Base-by-base conservation (phyloP, 1,140 invertebrate species). In the Antheraea pernyi region DNA sequence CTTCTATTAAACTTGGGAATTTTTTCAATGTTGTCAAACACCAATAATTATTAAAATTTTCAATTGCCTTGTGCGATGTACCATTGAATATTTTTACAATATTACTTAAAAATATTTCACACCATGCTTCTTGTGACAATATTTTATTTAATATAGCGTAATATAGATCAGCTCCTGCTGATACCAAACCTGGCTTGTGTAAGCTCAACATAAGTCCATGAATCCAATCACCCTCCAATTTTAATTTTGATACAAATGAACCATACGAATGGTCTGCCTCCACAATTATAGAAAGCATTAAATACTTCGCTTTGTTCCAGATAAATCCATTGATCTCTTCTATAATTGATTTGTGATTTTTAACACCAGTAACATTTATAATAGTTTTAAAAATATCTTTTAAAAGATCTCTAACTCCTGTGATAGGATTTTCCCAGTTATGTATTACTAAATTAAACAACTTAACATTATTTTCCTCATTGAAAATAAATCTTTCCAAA, bases 221-320 rank as follows among this genome's bases (percentile, higher is more conserved):
- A 66, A 87, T 65, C 80, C 83, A 91, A 59, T 77, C 69, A 74
- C 81, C 77, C 59, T 77, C 66, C 13, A 59, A 53, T 6, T 77
- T 22, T 46, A 79, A 36, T 9, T 73, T 37, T 36, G 63, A 22
- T 67, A 84, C 69, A 76, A 78, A 76, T 80, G 59, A 65, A 81
- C 80, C 16, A 53, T 53, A 16, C 0, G 11, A 53, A 53, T 13
- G 72, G 7, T 66, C 19, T 58, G 10, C 62, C 6, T 66, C 42
- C 18, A 92, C 84, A 37, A 92, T 82, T 78, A 91, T 90, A 69
- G 85, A 77, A 11, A 93, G 70, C 85, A 88, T 89, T 62, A 91
- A 81, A 84, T 83, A 93, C 65, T 92, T 93, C 16, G 87, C 91
- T 79, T 92, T 93, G 69, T 90, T 93, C 92, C 91, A 93, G 62